Percentiles rank a stretch among this genome's conserved stretches.
phyloP scores from a whole-genome alignment of 1,140 invertebrate species.

The Brachionus manjavacas region DNA sequence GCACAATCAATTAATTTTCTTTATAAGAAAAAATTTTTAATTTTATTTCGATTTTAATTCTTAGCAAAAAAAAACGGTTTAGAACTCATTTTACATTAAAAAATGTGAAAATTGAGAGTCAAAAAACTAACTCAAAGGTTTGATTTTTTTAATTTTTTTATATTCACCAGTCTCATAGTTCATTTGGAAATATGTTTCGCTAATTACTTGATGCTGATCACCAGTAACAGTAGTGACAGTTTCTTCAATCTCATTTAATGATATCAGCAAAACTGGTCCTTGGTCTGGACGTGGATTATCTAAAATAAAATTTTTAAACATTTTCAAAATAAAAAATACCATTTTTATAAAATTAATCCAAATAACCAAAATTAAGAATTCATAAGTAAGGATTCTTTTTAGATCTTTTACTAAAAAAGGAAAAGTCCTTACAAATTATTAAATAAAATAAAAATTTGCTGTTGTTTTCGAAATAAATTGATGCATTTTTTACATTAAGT shows the following conservation, averaged over 20 bases:
- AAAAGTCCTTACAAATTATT: too few species aligned
- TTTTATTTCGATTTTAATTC: not conserved
- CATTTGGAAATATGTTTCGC: conserved; percentile 92
- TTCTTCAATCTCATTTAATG: conserved; percentile 78
- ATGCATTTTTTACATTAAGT: too few species aligned
- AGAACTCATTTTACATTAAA: not conserved
- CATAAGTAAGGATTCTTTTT: too few species aligned
- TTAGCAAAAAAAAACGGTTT: not conserved
- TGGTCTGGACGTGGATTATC: conserved; percentile 89
- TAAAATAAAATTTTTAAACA: conserved; percentile 56
- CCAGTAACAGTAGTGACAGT: conserved; percentile 67
- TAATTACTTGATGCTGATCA: conserved; percentile 65
- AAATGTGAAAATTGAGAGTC: not conserved
- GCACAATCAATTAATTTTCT: not conserved
- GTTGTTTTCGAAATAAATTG: too few species aligned
- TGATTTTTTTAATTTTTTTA: conserved; percentile 76
- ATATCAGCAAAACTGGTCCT: conserved; percentile 84
- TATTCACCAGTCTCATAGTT: conserved; percentile 89
- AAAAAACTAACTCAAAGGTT: conserved; percentile 32
- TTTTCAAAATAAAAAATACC: not conserved
- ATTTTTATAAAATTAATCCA: too few species aligned
- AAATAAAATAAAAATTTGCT: too few species aligned
- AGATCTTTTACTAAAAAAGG: too few species aligned
- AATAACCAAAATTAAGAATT: too few species aligned
- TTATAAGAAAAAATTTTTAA: not conserved